Conservation (phyloP, 1,140 invertebrate species). For the Drosophila kurseongensis region DNA sequence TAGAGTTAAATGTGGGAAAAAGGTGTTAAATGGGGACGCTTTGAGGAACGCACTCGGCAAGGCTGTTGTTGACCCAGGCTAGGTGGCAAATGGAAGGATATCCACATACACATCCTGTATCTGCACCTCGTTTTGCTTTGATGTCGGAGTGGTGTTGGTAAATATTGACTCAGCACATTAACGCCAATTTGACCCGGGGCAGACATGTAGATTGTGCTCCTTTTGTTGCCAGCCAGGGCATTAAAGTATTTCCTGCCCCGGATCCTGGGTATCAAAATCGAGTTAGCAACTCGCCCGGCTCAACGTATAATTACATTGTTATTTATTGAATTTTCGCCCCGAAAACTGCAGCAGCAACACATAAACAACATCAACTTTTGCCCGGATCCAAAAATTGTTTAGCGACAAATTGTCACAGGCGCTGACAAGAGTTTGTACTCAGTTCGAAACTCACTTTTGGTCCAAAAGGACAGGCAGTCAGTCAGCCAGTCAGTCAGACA, state of each 20-base stretch:
- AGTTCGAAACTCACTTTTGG: slow-evolving; percentile 27
- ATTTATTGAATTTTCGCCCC: slow-evolving; percentile 76
- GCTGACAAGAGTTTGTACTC: slow-evolving; percentile 58
- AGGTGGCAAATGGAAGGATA: slow-evolving; percentile 45
- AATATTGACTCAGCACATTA: slow-evolving; percentile 73
- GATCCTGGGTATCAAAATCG: slow-evolving; percentile 32
- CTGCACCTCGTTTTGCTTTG: slow-evolving; percentile 51
- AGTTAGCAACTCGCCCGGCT: slow-evolving; percentile 46
- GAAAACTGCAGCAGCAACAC: slow-evolving; percentile 31
- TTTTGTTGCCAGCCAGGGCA: slow-evolving; percentile 26
- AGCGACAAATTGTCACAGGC: slow-evolving; percentile 79
- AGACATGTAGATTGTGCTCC: slow-evolving; percentile 43
- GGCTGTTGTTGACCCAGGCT: slow-evolving; percentile 57
- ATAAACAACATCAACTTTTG: slow-evolving; percentile 65
- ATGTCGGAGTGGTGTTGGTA: slow-evolving; percentile 56
- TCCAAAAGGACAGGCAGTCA: slow-evolving; percentile 2
- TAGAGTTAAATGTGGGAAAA: slow-evolving; percentile 6
- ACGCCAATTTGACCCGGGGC: slow-evolving; percentile 49
- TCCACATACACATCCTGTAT: slow-evolving; percentile 41
- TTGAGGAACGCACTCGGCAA: slow-evolving; percentile 36
- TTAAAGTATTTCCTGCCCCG: slow-evolving; percentile 20
- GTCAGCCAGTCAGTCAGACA: slow-evolving; percentile 15
- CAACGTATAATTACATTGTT: slow-evolving; percentile 78
- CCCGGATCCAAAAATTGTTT: slow-evolving; percentile 65
- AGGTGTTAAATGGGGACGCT: slow-evolving; percentile 38